Evolutionary conservation across 2,113 vertebrate genomes (phyloP), one percentile per base, ranked within the genome.

Genomic region (Chlorodrepanis virens): DNA sequence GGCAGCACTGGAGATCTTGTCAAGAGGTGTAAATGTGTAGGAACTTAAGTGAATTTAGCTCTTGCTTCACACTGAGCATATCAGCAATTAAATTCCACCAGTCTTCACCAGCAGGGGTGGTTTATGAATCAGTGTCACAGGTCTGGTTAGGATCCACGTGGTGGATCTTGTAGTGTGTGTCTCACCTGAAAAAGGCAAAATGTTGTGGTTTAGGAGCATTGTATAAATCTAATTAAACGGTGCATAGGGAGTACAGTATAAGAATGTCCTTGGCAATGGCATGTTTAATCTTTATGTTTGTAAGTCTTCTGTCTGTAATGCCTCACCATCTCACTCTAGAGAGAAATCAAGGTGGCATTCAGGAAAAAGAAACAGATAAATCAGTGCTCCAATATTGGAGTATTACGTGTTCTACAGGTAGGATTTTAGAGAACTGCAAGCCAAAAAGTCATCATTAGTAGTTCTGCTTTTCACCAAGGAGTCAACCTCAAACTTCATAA

Each of bases 281-380:
- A 42, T 78, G 52, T 79, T 94, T 77, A 85, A 65, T 83, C 63
- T 86, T 94, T 93, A 54, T 49, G 64, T 88, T 81, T 85, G 57
- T 82, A 57, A 82, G 60, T 88, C 71, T 79, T 71, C 29, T 63
- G 74, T 67, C 87, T 72, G 27, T 80, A 83, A 52, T 59, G 14
- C 75, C 69, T 93, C 49, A 49, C 75, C 45, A 74, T 91, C 89
- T 91, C 89, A 88, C 50, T 90, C 49, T 52, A 87, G 72, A 95
- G 65, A 89, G 83, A 78, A 90, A 76, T 74, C 9, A 89, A 59
- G 18, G 35, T 33, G 24, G 14, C 44, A 17, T 94, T 81, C 90
- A 72, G 69, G 95, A 88, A 95, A 95, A 68, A 80, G 77, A 90
- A 97, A 85, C 79, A 93, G 63, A 68, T 92, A 79, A 75, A 80